phyloP scores from a whole-genome alignment of 2,888 invertebrate genomes.

The Saturnia japonica region DNA sequence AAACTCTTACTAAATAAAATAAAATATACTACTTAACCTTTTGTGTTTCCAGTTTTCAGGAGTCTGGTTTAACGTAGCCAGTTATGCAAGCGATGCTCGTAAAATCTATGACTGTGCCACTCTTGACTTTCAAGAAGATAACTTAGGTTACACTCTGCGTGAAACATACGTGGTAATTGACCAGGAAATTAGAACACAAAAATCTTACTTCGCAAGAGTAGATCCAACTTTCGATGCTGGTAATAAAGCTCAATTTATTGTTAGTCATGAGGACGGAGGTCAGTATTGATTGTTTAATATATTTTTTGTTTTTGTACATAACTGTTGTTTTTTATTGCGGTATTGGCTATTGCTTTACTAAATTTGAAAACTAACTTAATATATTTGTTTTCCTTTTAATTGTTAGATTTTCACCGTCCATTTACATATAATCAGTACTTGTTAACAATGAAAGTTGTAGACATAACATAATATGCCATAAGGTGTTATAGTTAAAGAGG shows the following conservation, averaged over 20 bases:
- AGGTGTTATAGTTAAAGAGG: too few species aligned
- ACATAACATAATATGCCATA: too few species aligned
- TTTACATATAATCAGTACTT: too few species aligned
- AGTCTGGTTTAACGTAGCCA: conserved; percentile 70
- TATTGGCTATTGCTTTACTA: too few species aligned
- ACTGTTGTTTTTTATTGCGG: too few species aligned
- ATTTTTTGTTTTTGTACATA: too few species aligned
- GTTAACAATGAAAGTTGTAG: too few species aligned
- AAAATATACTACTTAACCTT: background rate
- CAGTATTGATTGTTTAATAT: conserved; percentile 26
- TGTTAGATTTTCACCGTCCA: too few species aligned
- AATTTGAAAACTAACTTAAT: too few species aligned
- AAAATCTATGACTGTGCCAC: conserved; percentile 67
- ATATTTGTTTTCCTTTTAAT: too few species aligned
- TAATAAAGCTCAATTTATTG: conserved; percentile 66
- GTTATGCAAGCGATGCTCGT: conserved; percentile 68
- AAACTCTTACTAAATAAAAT: background rate
- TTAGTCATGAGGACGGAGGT: conserved; percentile 73
- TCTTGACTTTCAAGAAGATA: conserved; percentile 71
- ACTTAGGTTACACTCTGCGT: conserved; percentile 66
- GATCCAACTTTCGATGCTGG: conserved; percentile 74
- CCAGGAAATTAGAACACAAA: conserved; percentile 66
- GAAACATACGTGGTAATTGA: conserved; percentile 64
- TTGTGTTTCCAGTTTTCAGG: conserved; percentile 66
- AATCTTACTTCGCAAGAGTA: conserved; percentile 71